phyloP scores from a whole-genome alignment of 2,888 invertebrate species.

The Conops quadrifasciatus region DNA sequence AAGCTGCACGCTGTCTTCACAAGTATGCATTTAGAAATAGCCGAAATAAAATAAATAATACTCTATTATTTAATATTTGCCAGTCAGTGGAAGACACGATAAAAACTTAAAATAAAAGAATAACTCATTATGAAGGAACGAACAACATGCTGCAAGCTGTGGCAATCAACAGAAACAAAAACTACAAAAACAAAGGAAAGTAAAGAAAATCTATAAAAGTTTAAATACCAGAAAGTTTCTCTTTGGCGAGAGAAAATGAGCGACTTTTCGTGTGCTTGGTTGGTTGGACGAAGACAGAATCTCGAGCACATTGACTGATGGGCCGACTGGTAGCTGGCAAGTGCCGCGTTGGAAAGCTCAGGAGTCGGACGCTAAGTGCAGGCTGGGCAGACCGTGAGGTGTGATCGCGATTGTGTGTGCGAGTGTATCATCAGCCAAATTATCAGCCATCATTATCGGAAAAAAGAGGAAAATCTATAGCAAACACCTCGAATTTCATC shows the following conservation, averaged over 20 bases:
- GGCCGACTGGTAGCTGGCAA: constrained; percentile 16
- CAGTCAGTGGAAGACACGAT: too few relatives aligned
- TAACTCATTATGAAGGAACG: too few relatives aligned
- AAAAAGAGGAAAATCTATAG: too few relatives aligned
- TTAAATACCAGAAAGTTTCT: not conserved
- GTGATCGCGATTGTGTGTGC: constrained; percentile 7
- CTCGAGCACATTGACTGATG: constrained; percentile 8
- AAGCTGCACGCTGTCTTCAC: too few relatives aligned
- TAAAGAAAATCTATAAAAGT: not conserved
- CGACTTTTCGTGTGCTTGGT: not conserved
- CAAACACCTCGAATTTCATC: too few relatives aligned
- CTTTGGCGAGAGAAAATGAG: constrained; percentile 12
- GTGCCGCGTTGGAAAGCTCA: constrained; percentile 31
- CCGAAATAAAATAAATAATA: too few relatives aligned
- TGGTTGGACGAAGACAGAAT: constrained; percentile 5
- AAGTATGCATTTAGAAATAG: too few relatives aligned
- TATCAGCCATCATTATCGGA: not conserved
- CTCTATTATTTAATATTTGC: too few relatives aligned
- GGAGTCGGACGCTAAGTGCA: constrained; percentile 26
- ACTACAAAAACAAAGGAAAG: not conserved
- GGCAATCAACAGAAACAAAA: not conserved
- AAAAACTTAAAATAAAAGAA: too few relatives aligned
- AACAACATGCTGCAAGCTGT: too few relatives aligned
- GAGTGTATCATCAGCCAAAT: not conserved
- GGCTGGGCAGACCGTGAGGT: not conserved